Evolutionary conservation across 2,888 invertebrate genomes (phyloP), one percentile per base, ranked within the genome.

Genomic region (Vandiemenella viatica): DNA sequence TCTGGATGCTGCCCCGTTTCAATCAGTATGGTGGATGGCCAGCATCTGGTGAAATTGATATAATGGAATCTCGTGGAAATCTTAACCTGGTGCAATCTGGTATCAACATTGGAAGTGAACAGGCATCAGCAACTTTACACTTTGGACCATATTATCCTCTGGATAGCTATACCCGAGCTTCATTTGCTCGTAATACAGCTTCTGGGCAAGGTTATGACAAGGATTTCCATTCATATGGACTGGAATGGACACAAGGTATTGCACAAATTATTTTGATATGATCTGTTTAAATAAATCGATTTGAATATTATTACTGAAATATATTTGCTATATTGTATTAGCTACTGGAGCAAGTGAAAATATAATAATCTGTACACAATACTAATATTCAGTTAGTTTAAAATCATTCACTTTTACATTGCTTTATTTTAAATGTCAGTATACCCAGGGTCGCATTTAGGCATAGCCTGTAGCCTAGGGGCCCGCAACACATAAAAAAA

Each of bases 31-130:
- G 82, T 0, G 63, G 67, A 1, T 83, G 82, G 82, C 82, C 82
- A 1, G 62, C 75, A 4, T 81, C 80, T 18, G 83, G 83, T 4
- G 82, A 83, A 66, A 82, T 83, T 51, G 81, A 83, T 60, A 63
- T 84, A 32, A 66, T 75, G 49, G 82, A 83, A 62, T 72, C 75
- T 20, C 71, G 81, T 38, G 82, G 83, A 44, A 79, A 79, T 61
- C 66, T 67, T 21, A 62, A 73, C 18, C 52, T 61, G 66, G 13
- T 17, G n/a, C 41, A 52, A 37, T 26, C 46, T 37, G 56, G 58
- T 1, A 48, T 51, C 5, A 58, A 61, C 49, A 58, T 61, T 50
- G 61, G 61, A 6, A 41, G 49, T 3, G 58, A 61, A 32, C 60
- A 59, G 49, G 49, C 17, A 19, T 19, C 41, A 37, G 73, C 75